Evolutionary conservation across 2,888 invertebrate genomes (phyloP), one percentile per base, ranked within the genome.

Genomic region (Drosophila subsilvestris): DNA sequence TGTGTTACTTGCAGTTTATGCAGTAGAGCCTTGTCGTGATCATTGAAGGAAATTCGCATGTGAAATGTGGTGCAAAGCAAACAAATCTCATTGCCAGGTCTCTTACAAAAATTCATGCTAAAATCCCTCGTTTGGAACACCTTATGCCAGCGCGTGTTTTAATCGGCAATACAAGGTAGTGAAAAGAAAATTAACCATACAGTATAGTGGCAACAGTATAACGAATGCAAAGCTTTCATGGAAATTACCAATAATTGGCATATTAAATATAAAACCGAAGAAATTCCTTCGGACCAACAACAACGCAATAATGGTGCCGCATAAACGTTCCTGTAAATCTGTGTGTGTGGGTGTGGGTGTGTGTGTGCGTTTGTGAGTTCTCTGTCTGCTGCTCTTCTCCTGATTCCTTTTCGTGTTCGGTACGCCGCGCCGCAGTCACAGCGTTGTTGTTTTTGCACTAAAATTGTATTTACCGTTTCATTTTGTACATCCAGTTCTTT

Each of bases 381-480:
- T 37, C n/a, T 37, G 37, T 37, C 37, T 37, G 32, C 32, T 37
- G 32, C 32, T 44, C 68, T 54, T 49, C 12, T 14, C 5, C 37
- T 54, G 32, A 25, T 55, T 42, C 32, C 27, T n/a, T 50, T 63
- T 63, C 45, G 50, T 51, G 25, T 37, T 27, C 51, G 73, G 56
- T 67, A 71, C 70, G 63, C 73, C 56, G 51, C 50, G 70, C 65
- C 74, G 74, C 74, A 74, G 74, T 67, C 44, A 56, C 74, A 47
- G 51, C 50, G 17, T 69, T 58, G 27, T 56, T 45, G n/a, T 20
- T 50, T 48, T 50, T 27, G 42, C n/a, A 48, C 9, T 22, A 25
- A n/a, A n/a, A 48, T 63, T 62, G n/a, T 18, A 20, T 17, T 29
- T 51, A 22, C 44, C 27, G 27, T 45, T 47, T 45, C 27, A 12